phyloP scores from a whole-genome alignment of 2,888 invertebrate genomes.

The Torymus aiolomorphi region DNA sequence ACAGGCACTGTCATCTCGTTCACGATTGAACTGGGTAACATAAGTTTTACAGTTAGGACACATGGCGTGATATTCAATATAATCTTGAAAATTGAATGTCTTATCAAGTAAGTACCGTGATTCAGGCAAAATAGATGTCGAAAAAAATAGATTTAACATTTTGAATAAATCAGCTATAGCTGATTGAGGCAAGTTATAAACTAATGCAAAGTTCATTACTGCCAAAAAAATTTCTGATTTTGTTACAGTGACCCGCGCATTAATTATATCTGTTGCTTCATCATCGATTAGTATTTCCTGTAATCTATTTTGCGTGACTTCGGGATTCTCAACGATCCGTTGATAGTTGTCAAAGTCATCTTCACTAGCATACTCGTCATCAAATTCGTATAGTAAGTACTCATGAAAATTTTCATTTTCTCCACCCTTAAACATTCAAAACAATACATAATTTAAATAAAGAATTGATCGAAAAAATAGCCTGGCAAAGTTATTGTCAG shows the following conservation, averaged over 20 bases:
- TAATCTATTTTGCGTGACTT: slow-evolving; percentile 29
- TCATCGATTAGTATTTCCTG: too few species aligned
- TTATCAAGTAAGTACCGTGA: slow-evolving; percentile 39
- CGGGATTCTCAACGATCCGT: too few species aligned
- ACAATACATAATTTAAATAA: too few species aligned
- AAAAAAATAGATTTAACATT: slow-evolving; percentile 46
- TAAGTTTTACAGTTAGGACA: too few species aligned
- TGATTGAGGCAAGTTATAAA: slow-evolving; percentile 34
- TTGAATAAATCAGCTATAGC: slow-evolving; percentile 46
- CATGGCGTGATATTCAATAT: too few species aligned
- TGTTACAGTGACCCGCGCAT: too few species aligned
- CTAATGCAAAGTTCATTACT: slow-evolving; percentile 42
- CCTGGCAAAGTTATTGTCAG: too few species aligned
- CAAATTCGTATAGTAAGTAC: slow-evolving; percentile 2
- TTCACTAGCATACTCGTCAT: slow-evolving; percentile 24
- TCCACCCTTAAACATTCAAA: slow-evolving; percentile 10
- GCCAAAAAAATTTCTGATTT: too few species aligned
- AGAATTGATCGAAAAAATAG: too few species aligned
- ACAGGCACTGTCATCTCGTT: neutral
- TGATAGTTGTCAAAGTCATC: neutral
- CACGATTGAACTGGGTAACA: slow-evolving; percentile 9
- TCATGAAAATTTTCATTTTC: neutral
- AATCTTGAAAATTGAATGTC: too few species aligned
- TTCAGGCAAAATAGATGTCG: slow-evolving; percentile 39
- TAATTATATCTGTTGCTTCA: too few species aligned